Percentiles rank a stretch among this genome's conserved stretches.
Conservation (phyloP, 2,888 invertebrate species). For the Dolichomitus sp. region DNA sequence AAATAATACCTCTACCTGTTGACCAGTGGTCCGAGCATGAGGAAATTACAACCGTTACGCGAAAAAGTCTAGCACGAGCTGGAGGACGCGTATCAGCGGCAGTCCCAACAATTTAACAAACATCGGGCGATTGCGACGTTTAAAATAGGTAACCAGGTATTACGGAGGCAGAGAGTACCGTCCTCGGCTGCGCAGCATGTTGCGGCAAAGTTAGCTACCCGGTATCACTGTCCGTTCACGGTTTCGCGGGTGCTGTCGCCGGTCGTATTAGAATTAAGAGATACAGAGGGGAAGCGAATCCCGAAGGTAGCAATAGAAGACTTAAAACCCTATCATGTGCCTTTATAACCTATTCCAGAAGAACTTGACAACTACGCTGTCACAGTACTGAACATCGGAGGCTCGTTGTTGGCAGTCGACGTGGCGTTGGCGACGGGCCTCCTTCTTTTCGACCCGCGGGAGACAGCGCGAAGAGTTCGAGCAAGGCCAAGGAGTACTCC, state of each 20-base stretch:
- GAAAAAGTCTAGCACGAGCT: slow-evolving; percentile 11
- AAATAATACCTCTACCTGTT: not conserved
- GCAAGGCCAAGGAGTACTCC: too few relatives aligned
- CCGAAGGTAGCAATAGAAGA: slow-evolving; percentile 17
- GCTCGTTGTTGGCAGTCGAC: too few relatives aligned
- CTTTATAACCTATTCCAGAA: too few relatives aligned
- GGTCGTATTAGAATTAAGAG: slow-evolving; percentile 6
- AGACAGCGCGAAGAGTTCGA: too few relatives aligned
- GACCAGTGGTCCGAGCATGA: slow-evolving; percentile 9
- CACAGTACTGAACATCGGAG: too few relatives aligned
- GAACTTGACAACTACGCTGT: too few relatives aligned
- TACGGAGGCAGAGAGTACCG: slow-evolving; percentile 14
- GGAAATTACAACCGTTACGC: not conserved
- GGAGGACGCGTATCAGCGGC: slow-evolving; percentile 6
- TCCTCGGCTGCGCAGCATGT: slow-evolving; percentile 15
- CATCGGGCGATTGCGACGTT: not conserved
- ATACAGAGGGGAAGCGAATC: not conserved
- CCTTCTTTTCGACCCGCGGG: too few relatives aligned
- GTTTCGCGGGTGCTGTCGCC: not conserved
- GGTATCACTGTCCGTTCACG: not conserved
- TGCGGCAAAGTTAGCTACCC: slow-evolving; percentile 4
- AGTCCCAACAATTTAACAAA: slow-evolving; percentile 7
- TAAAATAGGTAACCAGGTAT: not conserved
- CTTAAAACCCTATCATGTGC: not conserved
- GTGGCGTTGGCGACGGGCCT: too few relatives aligned